These are phyloP conservation scores for Plecturocebus donacophilus DNA, from an alignment of 2,113 vertebrate species.

Conservation along the genomic window DNA sequence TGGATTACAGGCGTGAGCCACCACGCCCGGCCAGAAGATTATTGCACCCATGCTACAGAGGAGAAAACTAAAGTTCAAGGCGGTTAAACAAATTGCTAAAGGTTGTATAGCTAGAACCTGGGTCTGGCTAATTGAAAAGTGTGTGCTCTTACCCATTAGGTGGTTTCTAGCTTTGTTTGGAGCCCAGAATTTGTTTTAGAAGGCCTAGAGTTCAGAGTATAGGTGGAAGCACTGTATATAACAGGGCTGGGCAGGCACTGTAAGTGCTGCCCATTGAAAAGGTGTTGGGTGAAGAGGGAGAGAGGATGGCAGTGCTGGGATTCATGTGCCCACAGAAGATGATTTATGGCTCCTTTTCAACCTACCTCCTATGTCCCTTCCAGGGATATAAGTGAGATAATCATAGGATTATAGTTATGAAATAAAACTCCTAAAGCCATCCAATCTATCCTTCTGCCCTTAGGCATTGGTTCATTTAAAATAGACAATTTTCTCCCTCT, in stretches of 20 bases:
- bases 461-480: conserved; percentile 73
- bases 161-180: not conserved
- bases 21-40: no score
- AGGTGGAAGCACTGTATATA: not conserved
- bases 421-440: conserved; percentile 73
- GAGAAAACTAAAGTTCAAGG: not conserved
- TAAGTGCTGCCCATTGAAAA: not conserved
- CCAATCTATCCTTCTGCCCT: conserved; percentile 63
- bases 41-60: not conserved
- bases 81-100: not conserved
- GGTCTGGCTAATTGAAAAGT: not conserved
- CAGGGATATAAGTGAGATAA: conserved; percentile 66
- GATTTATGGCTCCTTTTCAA: conserved; percentile 75
- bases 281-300: not conserved
- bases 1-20: no score
- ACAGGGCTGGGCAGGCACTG: not conserved
- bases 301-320: not conserved
- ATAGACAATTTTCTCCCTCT: conserved; percentile 68
- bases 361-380: conserved; percentile 55
- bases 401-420: conserved; percentile 76
- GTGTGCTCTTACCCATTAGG: not conserved
- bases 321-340: conserved; percentile 24
- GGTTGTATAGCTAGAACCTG: not conserved
- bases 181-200: not conserved
- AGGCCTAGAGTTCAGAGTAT: not conserved